A percentile compares a stretch with the other conserved stretches of the same genome.
Conservation (phyloP, 2,797 vertebrate genomes). For the Anabas testudineus region DNA sequence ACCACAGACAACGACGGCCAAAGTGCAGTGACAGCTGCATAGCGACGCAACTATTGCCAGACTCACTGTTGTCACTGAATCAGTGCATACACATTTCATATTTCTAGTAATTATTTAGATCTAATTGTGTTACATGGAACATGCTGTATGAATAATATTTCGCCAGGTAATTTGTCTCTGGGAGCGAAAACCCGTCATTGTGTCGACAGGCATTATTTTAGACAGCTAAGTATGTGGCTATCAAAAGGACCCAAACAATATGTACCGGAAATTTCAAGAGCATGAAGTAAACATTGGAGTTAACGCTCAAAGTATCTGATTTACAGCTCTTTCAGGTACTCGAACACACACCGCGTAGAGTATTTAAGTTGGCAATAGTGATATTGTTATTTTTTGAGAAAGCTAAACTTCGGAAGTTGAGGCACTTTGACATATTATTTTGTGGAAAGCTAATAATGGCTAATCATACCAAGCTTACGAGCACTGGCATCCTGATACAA, state of each 20-base stretch:
- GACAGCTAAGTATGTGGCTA: conserved; percentile 21
- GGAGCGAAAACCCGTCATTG: neutral
- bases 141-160: fast-evolving
- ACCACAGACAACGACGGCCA: conserved; percentile 1
- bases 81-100: fast-evolving
- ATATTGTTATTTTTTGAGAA: fast-evolving
- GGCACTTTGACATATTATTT: neutral
- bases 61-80: neutral
- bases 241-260: conserved; percentile 72
- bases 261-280: conserved; percentile 66
- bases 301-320: conserved; percentile 34
- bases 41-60: conserved; percentile 30
- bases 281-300: conserved; percentile 73
- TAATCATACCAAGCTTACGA: conserved; percentile 23
- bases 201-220: conserved; percentile 58
- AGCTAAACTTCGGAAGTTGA: fast-evolving
- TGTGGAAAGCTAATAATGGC: conserved; percentile 37
- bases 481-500: neutral
- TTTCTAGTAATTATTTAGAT: fast-evolving
- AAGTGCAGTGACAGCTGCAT: conserved; percentile 29
- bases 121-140: fast-evolving
- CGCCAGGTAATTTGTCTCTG: fast-evolving
- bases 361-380: neutral
- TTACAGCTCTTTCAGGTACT: conserved; percentile 69
- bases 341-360: neutral